phyloP scores from a whole-genome alignment of 1,140 invertebrate genomes.

The Trialeurodes vaporariorum region DNA sequence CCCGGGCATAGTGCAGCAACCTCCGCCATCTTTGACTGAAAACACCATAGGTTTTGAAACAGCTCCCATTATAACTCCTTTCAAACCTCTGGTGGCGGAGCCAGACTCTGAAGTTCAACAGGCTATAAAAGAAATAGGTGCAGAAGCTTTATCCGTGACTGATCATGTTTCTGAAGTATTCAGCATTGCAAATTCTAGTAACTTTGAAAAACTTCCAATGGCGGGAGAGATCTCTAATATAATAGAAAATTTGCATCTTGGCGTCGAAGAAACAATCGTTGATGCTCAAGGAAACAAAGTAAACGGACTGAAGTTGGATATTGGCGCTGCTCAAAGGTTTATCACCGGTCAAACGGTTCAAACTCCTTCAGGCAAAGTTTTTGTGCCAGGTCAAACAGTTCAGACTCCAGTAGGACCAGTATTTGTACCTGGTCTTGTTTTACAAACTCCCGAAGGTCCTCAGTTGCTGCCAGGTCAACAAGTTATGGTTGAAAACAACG shows the following conservation, averaged over 20 bases:
- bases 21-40: constrained; percentile 35
- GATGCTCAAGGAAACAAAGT: constrained; percentile 41
- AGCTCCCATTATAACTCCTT: constrained; percentile 46
- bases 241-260: constrained; percentile 46
- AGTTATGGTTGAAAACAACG: constrained; percentile 22
- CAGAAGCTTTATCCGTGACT: constrained; percentile 42
- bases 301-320: constrained; percentile 48
- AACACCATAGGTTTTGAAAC: constrained; percentile 45
- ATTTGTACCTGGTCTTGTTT: constrained; percentile 43
- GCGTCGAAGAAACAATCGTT: constrained; percentile 35
- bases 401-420: constrained; percentile 48
- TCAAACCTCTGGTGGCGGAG: constrained; percentile 41
- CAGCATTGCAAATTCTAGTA: constrained; percentile 34
- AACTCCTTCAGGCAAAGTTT: constrained; percentile 36
- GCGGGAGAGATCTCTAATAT: constrained; percentile 50
- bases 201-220: constrained; percentile 42
- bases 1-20: constrained; percentile 30
- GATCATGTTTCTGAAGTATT: constrained; percentile 45
- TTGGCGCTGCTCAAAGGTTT: constrained; percentile 43
- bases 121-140: constrained; percentile 36
- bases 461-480: constrained; percentile 28
- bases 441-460: constrained; percentile 31
- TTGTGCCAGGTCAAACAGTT: constrained; percentile 39
- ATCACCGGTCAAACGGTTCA: constrained; percentile 30
- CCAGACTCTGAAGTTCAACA: constrained; percentile 37